A percentile compares a stretch with the other conserved stretches of the same genome.
Evolutionary conservation across 2,888 invertebrate genomes (phyloP).

Genomic region (Polydrusus tereticollis): DNA sequence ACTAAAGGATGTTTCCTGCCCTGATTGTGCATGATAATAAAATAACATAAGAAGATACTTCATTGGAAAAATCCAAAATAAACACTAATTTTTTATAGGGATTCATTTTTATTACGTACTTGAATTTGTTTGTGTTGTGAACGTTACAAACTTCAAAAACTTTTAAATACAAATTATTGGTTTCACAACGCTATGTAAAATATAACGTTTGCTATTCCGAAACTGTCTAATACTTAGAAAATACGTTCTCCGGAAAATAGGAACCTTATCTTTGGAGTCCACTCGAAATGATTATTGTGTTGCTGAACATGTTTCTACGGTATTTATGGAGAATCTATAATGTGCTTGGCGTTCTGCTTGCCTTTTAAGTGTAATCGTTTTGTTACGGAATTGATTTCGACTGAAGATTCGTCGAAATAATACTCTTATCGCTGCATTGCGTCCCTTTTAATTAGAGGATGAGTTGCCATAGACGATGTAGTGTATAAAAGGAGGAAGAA

Average conservation of each 20-base stretch:
- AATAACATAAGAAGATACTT: too few species aligned
- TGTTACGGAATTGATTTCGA: conserved; percentile 37
- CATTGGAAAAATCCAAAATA: too few species aligned
- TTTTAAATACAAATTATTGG: too few species aligned
- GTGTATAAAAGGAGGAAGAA: not conserved
- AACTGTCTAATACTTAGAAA: conserved; percentile 10
- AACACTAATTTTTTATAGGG: too few species aligned
- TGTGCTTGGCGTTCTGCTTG: conserved; percentile 15
- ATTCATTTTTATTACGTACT: too few species aligned
- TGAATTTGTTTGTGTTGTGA: too few species aligned
- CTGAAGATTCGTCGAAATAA: conserved; percentile 39
- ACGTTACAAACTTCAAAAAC: too few species aligned
- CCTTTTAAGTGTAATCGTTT: conserved; percentile 46
- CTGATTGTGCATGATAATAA: too few species aligned
- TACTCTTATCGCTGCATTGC: conserved; percentile 32
- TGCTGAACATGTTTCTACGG: conserved; percentile 38
- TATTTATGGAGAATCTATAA: conserved; percentile 47
- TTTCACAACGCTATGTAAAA: too few species aligned
- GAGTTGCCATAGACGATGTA: not conserved
- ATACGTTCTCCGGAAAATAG: conserved; percentile 34
- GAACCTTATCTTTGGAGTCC: conserved; percentile 40
- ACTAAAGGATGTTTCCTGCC: too few species aligned
- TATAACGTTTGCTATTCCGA: conserved; percentile 4
- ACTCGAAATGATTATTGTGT: conserved; percentile 43
- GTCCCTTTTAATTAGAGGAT: conserved; percentile 15